A percentile compares a stretch with the other conserved stretches of the same genome.
Evolutionary conservation across 1,140 invertebrate species (phyloP).

Genomic region (Lysiphlebus fabarum): DNA sequence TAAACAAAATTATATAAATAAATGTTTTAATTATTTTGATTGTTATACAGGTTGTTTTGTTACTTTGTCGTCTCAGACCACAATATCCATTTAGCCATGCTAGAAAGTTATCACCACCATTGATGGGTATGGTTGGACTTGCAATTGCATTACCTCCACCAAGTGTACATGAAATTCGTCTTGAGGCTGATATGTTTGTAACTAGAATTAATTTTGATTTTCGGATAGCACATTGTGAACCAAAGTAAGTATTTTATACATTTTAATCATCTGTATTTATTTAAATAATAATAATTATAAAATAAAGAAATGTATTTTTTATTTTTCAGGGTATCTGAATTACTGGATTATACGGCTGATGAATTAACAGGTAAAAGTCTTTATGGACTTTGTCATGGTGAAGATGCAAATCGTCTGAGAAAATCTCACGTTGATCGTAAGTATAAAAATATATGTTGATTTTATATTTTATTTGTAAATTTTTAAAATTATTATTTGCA

Average conservation of each 20-base stretch:
- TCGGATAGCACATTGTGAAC: constrained; percentile 93
- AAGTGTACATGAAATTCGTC: constrained; percentile 91
- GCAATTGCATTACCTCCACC: constrained; percentile 94
- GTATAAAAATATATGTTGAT: constrained; percentile 49
- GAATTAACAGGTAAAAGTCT: constrained; percentile 91
- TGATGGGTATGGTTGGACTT: constrained; percentile 89
- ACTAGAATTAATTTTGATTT: constrained; percentile 94
- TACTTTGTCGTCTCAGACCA: constrained; percentile 84
- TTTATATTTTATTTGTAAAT: background rate
- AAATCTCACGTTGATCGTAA: constrained; percentile 92
- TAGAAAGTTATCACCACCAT: constrained; percentile 74
- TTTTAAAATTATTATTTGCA: background rate
- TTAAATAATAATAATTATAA: background rate
- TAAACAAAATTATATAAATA: constrained; percentile 27
- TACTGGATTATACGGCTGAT: constrained; percentile 89
- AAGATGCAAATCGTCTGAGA: constrained; percentile 88
- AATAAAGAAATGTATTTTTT: background rate
- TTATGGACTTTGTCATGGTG: constrained; percentile 91
- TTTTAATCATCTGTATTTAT: too few species aligned
- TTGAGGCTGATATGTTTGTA: constrained; percentile 96
- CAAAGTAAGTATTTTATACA: constrained; percentile 66
- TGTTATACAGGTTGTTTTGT: constrained; percentile 77
- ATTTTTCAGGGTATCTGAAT: constrained; percentile 77
- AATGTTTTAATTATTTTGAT: too few species aligned
- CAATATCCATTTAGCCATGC: constrained; percentile 89